Evolutionary conservation across 2,113 vertebrate genomes (phyloP).

Genomic region (Oplegnathus fasciatus): DNA sequence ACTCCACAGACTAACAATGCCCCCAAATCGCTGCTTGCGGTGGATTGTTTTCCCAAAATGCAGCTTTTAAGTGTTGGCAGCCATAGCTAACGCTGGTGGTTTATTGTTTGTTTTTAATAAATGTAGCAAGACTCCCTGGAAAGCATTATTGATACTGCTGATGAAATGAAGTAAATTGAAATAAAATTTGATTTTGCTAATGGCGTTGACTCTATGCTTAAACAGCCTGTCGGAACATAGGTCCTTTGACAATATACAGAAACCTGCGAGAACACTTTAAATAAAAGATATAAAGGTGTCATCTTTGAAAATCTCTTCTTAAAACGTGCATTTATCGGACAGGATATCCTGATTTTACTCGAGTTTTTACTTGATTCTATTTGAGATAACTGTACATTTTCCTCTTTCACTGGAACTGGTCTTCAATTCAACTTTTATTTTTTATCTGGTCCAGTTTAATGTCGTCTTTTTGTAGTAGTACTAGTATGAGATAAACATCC

Average conservation of each 20-base stretch:
- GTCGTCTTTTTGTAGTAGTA: background rate
- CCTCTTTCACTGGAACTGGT: background rate
- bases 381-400: background rate
- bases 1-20: background rate
- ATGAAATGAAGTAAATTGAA: slow-evolving; percentile 6
- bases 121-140: slow-evolving; percentile 6
- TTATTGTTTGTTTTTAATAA: slow-evolving; percentile 36
- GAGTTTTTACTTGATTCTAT: background rate
- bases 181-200: background rate
- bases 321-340: background rate
- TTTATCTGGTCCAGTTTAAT: background rate
- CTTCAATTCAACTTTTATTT: background rate
- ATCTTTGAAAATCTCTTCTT: background rate
- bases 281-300: background rate
- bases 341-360: background rate
- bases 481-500: background rate
- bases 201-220: background rate
- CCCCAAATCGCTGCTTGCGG: background rate
- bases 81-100: background rate
- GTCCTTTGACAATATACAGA: background rate
- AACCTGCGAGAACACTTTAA: background rate
- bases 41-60: slow-evolving; percentile 8
- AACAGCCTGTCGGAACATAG: background rate
- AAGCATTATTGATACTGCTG: background rate
- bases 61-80: background rate